Conservation (phyloP, 2,888 invertebrate species). For the Ditula angustiorana region DNA sequence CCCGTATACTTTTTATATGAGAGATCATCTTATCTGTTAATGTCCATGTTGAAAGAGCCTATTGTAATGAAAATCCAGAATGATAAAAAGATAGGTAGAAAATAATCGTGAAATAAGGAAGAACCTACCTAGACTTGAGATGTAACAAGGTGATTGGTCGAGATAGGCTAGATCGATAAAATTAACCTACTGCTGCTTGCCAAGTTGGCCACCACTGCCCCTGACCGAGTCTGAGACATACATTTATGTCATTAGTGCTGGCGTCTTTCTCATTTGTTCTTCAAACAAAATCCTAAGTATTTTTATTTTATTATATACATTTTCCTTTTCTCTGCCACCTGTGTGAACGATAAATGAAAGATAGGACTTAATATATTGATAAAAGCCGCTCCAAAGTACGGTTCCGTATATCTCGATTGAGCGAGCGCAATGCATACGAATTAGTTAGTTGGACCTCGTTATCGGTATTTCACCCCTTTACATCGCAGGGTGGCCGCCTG, state of each 20-base stretch:
- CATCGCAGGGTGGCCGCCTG: slow-evolving; percentile 1
- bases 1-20: slow-evolving; percentile 28
- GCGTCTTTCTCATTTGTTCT: slow-evolving; percentile 22
- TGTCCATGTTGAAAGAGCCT: slow-evolving; percentile 10
- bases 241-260: slow-evolving; percentile 25
- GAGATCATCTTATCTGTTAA: slow-evolving; percentile 28
- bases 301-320: not conserved
- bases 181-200: slow-evolving; percentile 70
- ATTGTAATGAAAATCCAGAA: not conserved
- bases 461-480: slow-evolving; percentile 36
- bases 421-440: slow-evolving; percentile 48
- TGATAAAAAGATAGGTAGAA: not conserved
- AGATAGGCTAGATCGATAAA: slow-evolving; percentile 63
- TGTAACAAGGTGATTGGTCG: slow-evolving; percentile 21
- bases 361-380: slow-evolving; percentile 24
- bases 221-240: slow-evolving; percentile 56
- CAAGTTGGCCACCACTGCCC: slow-evolving; percentile 75
- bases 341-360: slow-evolving; percentile 8
- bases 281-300: not conserved
- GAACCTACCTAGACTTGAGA: slow-evolving; percentile 37
- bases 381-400: slow-evolving; percentile 7
- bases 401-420: slow-evolving; percentile 40
- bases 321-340: not conserved
- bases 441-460: slow-evolving; percentile 38
- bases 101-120: slow-evolving; percentile 44